Evolutionary conservation across 2,888 invertebrate genomes (phyloP).

Genomic region (Chalcis sispes): DNA sequence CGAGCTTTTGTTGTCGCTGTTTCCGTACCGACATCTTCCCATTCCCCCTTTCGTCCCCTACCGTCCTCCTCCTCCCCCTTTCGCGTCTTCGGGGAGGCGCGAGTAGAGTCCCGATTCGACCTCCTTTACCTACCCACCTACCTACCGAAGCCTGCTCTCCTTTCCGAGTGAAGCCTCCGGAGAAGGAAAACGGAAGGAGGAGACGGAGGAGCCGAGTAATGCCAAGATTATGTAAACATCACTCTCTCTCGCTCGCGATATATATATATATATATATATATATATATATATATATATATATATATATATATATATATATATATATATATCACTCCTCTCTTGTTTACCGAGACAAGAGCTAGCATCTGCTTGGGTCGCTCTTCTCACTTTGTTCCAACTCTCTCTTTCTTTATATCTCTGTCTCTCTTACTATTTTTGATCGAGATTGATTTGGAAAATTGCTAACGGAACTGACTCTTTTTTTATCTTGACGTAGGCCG

Average conservation of each 20-base stretch:
- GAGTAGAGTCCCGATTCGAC: constrained; percentile 58
- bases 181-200: constrained; percentile 47
- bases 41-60: constrained; percentile 51
- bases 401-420: too few relatives aligned
- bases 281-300: too few relatives aligned
- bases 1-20: constrained; percentile 67
- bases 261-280: too few relatives aligned
- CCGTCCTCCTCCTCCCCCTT: constrained; percentile 28
- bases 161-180: constrained; percentile 19
- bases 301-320: too few relatives aligned
- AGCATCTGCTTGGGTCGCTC: constrained; percentile 11
- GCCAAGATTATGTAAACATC: constrained; percentile 72
- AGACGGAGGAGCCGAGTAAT: constrained; percentile 65
- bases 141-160: neutral
- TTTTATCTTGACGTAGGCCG: too few relatives aligned
- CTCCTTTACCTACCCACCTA: constrained; percentile 60
- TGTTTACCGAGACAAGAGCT: too few relatives aligned
- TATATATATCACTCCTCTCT: neutral
- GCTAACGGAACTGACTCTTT: too few relatives aligned
- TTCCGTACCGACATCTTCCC: constrained; percentile 51
- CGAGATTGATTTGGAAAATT: constrained; percentile 34
- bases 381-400: too few relatives aligned
- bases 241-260: constrained; percentile 32
- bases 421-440: too few relatives aligned
- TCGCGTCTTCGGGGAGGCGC: constrained; percentile 29